Evolutionary conservation across 2,113 vertebrate species (phyloP).

Genomic region (Leiothrix lutea): DNA sequence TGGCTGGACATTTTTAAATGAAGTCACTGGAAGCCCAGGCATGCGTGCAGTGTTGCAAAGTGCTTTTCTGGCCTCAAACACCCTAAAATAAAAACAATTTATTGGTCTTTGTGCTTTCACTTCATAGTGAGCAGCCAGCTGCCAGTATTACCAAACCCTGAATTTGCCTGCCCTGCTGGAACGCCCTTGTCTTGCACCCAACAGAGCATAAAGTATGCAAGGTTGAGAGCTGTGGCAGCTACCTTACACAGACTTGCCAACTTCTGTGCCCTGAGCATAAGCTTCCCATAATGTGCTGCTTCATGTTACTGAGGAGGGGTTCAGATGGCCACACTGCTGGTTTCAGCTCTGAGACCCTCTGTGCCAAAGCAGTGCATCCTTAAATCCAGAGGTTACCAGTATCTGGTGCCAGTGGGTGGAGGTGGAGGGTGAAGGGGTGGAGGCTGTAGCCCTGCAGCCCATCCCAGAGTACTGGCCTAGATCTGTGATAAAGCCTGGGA

Average conservation of each 20-base stretch:
- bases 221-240: background rate
- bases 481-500: slow-evolving; percentile 3
- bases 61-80: background rate
- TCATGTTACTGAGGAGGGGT: fast-evolving
- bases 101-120: background rate
- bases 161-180: background rate
- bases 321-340: background rate
- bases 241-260: background rate
- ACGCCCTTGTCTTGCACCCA: fast-evolving
- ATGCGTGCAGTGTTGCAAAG: background rate
- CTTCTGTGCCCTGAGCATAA: background rate
- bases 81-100: background rate
- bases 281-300: background rate
- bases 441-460: background rate
- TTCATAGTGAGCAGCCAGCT: background rate
- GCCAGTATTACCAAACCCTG: background rate
- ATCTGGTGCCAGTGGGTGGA: background rate
- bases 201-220: background rate
- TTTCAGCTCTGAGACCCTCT: background rate
- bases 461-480: background rate
- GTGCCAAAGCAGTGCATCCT: background rate
- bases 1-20: background rate
- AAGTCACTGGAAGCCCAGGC: background rate
- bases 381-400: background rate
- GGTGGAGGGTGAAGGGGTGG: too few relatives aligned